phyloP scores from a whole-genome alignment of 2,797 vertebrate genomes.

The Pantherophis alleghaniensis region DNA sequence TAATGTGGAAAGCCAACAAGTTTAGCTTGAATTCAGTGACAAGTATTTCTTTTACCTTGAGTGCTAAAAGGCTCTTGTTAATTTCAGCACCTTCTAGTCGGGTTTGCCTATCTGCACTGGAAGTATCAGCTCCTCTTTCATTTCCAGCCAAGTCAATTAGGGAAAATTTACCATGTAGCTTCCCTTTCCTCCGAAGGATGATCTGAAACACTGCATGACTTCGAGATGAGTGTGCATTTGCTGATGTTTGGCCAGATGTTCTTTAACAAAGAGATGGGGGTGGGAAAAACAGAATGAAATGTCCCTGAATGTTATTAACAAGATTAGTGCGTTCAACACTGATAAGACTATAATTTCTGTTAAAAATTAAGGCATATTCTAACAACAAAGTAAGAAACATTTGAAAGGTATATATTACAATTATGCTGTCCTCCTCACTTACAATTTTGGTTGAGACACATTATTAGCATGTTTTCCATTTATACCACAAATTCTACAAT shows the following conservation, averaged over 20 bases:
- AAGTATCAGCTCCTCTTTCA: constrained; percentile 95
- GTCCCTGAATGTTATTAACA: not conserved
- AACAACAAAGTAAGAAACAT: not conserved
- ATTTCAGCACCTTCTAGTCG: constrained; percentile 97
- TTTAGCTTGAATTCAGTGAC: constrained; percentile 33
- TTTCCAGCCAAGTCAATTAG: constrained; percentile 97
- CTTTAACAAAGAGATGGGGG: constrained; percentile 63
- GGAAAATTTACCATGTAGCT: constrained; percentile 97
- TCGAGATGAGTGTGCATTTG: constrained; percentile 96
- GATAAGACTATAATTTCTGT: not conserved
- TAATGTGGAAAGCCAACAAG: constrained; percentile 26
- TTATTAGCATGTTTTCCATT: constrained; percentile 1
- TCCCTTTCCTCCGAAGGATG: constrained; percentile 90
- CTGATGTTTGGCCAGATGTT: constrained; percentile 96
- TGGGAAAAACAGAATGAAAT: not conserved
- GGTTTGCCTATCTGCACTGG: constrained; percentile 94
- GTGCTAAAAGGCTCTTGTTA: constrained; percentile 97
- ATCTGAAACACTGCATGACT: constrained; percentile 99
- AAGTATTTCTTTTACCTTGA: constrained; percentile 82
- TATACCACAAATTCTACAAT: constrained; percentile 5
- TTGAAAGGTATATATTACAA: not conserved
- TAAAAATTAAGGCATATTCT: not conserved
- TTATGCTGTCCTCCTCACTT: not conserved
- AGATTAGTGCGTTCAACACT: fast-evolving
- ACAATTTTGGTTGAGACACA: not conserved